Base-by-base conservation (phyloP, 2,888 invertebrate genomes). In the Dryomyza anilis region DNA sequence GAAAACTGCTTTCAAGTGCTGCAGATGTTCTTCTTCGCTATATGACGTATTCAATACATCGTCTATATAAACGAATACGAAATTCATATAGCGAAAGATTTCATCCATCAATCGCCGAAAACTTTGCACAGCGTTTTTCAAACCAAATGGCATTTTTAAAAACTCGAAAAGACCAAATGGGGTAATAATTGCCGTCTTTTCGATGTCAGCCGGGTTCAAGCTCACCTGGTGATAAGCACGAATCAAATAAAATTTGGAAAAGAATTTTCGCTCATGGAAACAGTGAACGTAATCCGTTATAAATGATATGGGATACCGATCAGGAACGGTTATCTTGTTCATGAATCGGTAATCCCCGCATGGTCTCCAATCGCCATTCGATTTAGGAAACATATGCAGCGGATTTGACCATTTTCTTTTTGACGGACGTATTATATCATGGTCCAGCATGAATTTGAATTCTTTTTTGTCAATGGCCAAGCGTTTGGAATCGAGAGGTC, bases 51-150 rank as follows among this genome's bases (percentile, higher is more conserved):
- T 57, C 3, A 73, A 60, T 7, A 76, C 69, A 53, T 76, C 76
- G 55, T 77, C 77, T 1, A 76, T 33, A 50, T 74, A 77, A 3
- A 60, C 48, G 56, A 69, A 73, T 6, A 46, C 65, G 59, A 76
- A 70, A 29, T 65, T 52, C 2, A 74, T 29, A 5, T 65, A 73
- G 21, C 66, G 19, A 6, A 72, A 33, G 1, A 77, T 68, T 8
- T 71, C 69, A 59, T 81, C 69, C 29, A 81, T 76, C 55, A 78
- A 76, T 1, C 77, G 65, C 63, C 78, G 77, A 62, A 81, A 81
- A 0, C 76, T 77, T 30, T 78, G 77, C 3, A 72, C 74, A 1
- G 78, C 77, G 61, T 80, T 80, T 0, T 74, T 65, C 3, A 81
- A 68, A 2, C 52, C 52, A 52, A 52, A 52, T 23, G 52, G 27